Conservation (phyloP, 2,888 invertebrate genomes). For the Labia minor region DNA sequence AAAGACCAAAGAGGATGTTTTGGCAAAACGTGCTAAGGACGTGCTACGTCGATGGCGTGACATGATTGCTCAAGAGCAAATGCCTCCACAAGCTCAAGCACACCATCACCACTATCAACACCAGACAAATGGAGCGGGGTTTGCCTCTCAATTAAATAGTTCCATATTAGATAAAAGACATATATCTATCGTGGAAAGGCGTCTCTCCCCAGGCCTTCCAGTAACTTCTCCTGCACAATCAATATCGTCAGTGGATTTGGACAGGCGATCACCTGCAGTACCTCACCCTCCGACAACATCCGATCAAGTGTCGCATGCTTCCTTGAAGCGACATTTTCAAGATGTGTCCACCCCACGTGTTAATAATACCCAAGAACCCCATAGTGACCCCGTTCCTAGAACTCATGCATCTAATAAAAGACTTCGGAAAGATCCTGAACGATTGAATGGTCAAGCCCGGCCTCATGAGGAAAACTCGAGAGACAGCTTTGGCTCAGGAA, state of each 20-base stretch:
- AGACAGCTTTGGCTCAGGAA: slow-evolving; percentile 29
- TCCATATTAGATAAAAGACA: neutral
- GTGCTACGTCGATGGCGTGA: slow-evolving; percentile 87
- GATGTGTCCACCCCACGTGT: slow-evolving; percentile 19
- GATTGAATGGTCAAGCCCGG: slow-evolving; percentile 5
- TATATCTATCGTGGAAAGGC: slow-evolving; percentile 9
- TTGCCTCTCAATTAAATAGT: slow-evolving; percentile 13
- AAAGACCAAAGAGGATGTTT: slow-evolving; percentile 68
- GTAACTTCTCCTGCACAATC: slow-evolving; percentile 8
- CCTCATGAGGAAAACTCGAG: slow-evolving; percentile 20
- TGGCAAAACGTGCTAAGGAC: slow-evolving; percentile 83
- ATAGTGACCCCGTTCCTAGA: slow-evolving; percentile 39
- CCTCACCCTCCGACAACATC: slow-evolving; percentile 22
- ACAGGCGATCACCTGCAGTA: slow-evolving; percentile 24
- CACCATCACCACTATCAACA: slow-evolving; percentile 29
- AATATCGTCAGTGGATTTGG: neutral
- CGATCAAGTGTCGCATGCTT: slow-evolving; percentile 16
- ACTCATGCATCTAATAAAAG: slow-evolving; percentile 45
- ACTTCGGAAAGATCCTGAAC: slow-evolving; percentile 38
- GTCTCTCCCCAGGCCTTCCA: slow-evolving; percentile 19
- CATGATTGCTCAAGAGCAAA: slow-evolving; percentile 55
- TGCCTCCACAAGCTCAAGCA: slow-evolving; percentile 25
- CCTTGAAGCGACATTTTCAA: slow-evolving; percentile 20
- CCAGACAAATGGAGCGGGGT: slow-evolving; percentile 32
- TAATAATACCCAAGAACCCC: slow-evolving; percentile 20